Base-by-base conservation (phyloP, 2,113 vertebrate genomes). In the Thunnus thynnus region DNA sequence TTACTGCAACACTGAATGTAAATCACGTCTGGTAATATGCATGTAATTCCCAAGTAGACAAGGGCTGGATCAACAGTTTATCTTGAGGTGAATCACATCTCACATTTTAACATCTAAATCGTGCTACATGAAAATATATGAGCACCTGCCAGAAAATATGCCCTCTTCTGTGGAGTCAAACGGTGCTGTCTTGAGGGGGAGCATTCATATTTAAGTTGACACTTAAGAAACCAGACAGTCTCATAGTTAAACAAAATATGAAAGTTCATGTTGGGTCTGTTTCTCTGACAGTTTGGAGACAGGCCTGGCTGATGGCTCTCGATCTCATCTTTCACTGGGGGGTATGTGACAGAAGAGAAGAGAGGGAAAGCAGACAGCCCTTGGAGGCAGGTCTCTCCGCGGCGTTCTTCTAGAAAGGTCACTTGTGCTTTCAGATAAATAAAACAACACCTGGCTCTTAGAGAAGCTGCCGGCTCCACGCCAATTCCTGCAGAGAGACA, bases 401-500 rank as follows among this genome's bases (percentile, higher is more conserved):
- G 58, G 84, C 54, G 61, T 87, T 91, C 89, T 88, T 86, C 84
- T 77, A 62, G 71, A 92, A 93, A 93, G 92, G 92, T 93, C 91
- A 92, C 82, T 88, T 80, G 81, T 91, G 86, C 88, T 91, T 81
- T 91, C 87, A 88, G 90, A 94, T 90, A 94, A 94, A 94, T 93
- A 92, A 93, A 93, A 94, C 90, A 94, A 92, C 91, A 91, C 91
- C 92, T 91, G 91, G 86, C 86, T 93, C 92, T 80, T 62, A 78
- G 82, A 88, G 77, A 57, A 85, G 89, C 89, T 82, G 68, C 80
- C 63, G 85, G 90, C 88, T 78, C 63, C 52, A 52, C 58, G 87
- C 89, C 88, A 91, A 85, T 77, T 91, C 90, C 85, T 90, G 86
- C 73, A 69, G 87, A 90, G 90, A 92, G 77, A 91, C 84, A 78